Evolutionary conservation across 1,140 invertebrate genomes (phyloP), one percentile per base, ranked within the genome.

Genomic region (Drosophila nasuta): DNA sequence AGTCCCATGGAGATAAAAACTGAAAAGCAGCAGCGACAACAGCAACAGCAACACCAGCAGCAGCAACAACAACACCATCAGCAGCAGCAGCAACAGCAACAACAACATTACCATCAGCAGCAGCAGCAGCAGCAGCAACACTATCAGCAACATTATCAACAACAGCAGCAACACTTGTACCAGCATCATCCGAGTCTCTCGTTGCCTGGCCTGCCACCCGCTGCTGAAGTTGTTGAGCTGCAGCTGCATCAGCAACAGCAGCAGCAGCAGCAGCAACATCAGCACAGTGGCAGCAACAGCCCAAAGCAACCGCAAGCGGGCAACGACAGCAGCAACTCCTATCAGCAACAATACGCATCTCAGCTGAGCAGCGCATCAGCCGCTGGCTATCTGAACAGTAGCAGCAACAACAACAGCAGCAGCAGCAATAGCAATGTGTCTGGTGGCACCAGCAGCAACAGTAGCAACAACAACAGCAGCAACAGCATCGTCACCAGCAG

Each of bases 1-100:
- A 96, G 95, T 79, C 95, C 96, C 51, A 93, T 96, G 81, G 95
- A 96, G 92, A 96, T 96, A 79, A 96, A 96, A 92, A 95, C 95
- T 71, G 86, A 85, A 75, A 86, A 87, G 33, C 86, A 93, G 83
- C 93, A 94, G 62, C 89, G 86, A n/a, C 93, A 93, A 15, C 92
- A 93, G 8, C 94, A 94, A 57, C 69, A 76, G 3, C 82, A 76
- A 1, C 82, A 81, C 5, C 75, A 81, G 0, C 77, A 81, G 1
- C 75, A 79, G 0, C 81, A 81, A 0, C 74, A 82, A 0, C 81
- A 91, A 0, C 90, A 90, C 1, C 88, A 80, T 15, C 82, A 79
- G 1, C 75, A 82, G 1, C 57, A 76, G 1, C 77, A 86, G 0
- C 81, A 88, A 1, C 79, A 86, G 5, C 77, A 78, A 3, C 77